Base-by-base conservation (phyloP, 2,113 vertebrate species). In the Theristicus caerulescens region DNA sequence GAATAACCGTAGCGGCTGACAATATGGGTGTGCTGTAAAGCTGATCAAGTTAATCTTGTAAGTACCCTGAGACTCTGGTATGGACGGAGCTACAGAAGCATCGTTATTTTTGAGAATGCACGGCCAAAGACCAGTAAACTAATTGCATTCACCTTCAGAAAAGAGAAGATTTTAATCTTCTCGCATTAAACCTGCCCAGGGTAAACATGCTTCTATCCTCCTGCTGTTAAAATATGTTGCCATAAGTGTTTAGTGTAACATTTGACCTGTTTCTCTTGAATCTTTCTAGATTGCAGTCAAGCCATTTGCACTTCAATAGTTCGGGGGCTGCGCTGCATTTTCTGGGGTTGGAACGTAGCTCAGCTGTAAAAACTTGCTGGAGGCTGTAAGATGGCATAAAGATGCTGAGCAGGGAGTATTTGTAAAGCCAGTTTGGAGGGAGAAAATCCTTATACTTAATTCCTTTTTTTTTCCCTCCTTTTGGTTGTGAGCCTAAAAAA, bases 241-340 rank as follows among this genome's bases (percentile, higher is more conserved):
- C 38, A 12, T 86, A 83, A 95, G 51, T 73, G 62, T 83, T 93
- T 66, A 93, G 71, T 57, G 38, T 73, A 91, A 90, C 86, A 91
- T 94, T 79, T 96, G 95, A 96, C 84, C 87, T 42, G 34, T 73
- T 95, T 88, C 91, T 88, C 87, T 81, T n/a, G 62, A 80, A 90
- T 93, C 74, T 95, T 91, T 84, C 77, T 71, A 88, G 78, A 86
- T 95, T 83, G 93, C 0, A 1, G 90, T 81, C 91, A 80, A 80
- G 42, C 51, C 59, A 93, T 94, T 91, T 96, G 87, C 89, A 95
- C 91, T 96, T 97, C 91, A 95, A 25, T 90, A 82, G 93, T 78
- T 94, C 2, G 7, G 62, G 55, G 71, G 38, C 55, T 93, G 67
- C 10, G 8, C 55, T 36, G 18, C 44, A 66, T 80, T 95, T 91